These are phyloP conservation scores for Blastomussa wellsi DNA, from an alignment of 92 coral and sea anemone genomes.

Conservation along the genomic window DNA sequence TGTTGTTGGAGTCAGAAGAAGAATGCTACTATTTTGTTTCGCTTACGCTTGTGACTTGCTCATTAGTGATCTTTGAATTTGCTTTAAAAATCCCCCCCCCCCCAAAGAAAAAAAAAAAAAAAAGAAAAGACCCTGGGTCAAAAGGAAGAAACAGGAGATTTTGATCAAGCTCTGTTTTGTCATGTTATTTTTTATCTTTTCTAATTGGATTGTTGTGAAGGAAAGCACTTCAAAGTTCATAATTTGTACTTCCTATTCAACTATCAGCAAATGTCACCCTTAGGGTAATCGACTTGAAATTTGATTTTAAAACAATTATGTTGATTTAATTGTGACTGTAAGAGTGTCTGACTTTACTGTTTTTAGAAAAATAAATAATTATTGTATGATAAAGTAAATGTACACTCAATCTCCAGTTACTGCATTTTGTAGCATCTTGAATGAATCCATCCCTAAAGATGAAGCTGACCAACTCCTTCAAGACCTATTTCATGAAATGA, in stretches of 20 bases:
- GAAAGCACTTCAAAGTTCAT: background rate
- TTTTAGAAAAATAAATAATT: too few relatives aligned
- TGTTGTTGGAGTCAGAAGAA: too few relatives aligned
- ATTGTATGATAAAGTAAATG: too few relatives aligned
- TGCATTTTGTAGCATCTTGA: slow-evolving; percentile 68
- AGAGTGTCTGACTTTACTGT: too few relatives aligned
- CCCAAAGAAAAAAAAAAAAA: too few relatives aligned
- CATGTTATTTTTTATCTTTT: background rate
- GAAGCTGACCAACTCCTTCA: slow-evolving; percentile 95
- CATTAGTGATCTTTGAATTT: too few relatives aligned
- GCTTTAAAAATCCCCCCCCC: too few relatives aligned
- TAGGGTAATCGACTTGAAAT: background rate
- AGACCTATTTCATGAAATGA: slow-evolving; percentile 92
- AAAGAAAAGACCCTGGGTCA: too few relatives aligned
- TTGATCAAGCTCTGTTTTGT: background rate
- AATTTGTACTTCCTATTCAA: background rate
- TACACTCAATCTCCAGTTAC: background rate
- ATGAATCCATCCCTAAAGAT: slow-evolving; percentile 94
- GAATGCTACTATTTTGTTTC: too few relatives aligned
- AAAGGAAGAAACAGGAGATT: background rate
- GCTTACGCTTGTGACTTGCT: too few relatives aligned
- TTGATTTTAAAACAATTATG: too few relatives aligned
- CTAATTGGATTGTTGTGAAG: background rate
- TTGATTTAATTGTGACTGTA: too few relatives aligned
- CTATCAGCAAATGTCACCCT: background rate